Evolutionary conservation across 2,888 invertebrate genomes (phyloP).

Genomic region (Ischnura elegans): DNA sequence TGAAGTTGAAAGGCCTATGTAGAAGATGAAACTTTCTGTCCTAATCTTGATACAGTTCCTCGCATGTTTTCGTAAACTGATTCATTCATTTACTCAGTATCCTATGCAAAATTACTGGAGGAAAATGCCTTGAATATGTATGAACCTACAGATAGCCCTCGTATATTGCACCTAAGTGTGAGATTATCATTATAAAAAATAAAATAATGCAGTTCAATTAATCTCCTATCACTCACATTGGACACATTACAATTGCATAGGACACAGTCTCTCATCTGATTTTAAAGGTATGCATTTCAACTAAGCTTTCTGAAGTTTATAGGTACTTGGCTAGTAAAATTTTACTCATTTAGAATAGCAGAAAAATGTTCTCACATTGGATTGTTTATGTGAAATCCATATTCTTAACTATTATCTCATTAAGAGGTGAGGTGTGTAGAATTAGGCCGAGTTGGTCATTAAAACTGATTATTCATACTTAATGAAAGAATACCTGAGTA

Average conservation of each 20-base stretch:
- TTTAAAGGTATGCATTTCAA: not conserved
- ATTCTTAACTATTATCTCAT: not conserved
- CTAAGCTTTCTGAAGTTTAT: not conserved
- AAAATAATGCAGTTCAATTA: not conserved
- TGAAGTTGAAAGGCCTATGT: no score
- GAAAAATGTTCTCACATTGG: not conserved
- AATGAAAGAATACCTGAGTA: conserved; percentile 17
- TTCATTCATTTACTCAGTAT: no score
- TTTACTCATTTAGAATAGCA: not conserved
- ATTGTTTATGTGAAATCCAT: conserved; percentile 15
- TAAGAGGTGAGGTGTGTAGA: not conserved
- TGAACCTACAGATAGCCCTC: no score
- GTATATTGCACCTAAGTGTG: not conserved
- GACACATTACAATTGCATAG: not conserved
- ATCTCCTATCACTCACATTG: not conserved
- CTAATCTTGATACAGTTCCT: no score
- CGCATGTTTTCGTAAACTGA: no score
- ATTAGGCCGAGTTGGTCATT: not conserved
- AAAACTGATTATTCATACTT: not conserved
- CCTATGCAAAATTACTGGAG: no score
- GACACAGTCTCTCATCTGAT: not conserved
- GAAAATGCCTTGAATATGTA: no score
- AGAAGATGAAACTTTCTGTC: no score
- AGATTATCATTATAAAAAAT: not conserved
- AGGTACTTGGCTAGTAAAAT: not conserved